Conservation (phyloP, 2,797 vertebrate species). For the Ptychadena robeensis region DNA sequence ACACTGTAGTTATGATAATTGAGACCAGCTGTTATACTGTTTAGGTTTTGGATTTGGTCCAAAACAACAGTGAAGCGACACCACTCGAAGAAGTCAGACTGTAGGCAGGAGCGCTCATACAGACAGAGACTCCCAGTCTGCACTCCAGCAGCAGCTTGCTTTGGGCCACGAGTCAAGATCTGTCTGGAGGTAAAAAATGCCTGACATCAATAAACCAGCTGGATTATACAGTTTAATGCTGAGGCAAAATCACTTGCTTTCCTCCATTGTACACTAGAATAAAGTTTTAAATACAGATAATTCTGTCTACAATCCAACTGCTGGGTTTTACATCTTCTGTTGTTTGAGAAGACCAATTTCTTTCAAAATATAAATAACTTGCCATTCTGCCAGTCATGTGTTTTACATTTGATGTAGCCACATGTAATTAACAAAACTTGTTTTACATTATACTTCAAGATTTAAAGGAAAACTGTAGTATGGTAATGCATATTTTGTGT, state of each 20-base stretch:
- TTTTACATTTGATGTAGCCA: too few relatives aligned
- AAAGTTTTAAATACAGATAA: neutral
- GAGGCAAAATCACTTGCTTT: neutral
- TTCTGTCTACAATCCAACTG: neutral
- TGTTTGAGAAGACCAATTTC: neutral
- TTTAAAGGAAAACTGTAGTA: too few relatives aligned
- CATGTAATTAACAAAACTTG: too few relatives aligned
- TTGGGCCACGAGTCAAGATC: conserved; percentile 66
- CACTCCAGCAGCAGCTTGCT: conserved; percentile 63
- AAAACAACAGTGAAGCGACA: conserved; percentile 71
- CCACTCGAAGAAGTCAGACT: conserved; percentile 67
- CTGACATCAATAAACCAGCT: conserved; percentile 65
- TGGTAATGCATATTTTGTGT: too few relatives aligned
- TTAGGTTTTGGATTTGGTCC: conserved; percentile 74
- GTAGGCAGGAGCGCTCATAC: conserved; percentile 49
- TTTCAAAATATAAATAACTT: neutral
- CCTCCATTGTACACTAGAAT: neutral
- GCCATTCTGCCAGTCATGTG: neutral
- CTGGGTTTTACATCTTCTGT: neutral
- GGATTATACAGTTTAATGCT: conserved; percentile 36
- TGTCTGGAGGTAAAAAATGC: conserved; percentile 62
- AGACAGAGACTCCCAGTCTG: conserved; percentile 60
- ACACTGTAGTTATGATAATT: conserved; percentile 78
- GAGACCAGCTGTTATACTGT: conserved; percentile 84
- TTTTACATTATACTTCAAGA: too few relatives aligned